Percentiles rank a stretch among this genome's conserved stretches.
Evolutionary conservation across 1,140 invertebrate species (phyloP).

Genomic region (Oscheius sp.): DNA sequence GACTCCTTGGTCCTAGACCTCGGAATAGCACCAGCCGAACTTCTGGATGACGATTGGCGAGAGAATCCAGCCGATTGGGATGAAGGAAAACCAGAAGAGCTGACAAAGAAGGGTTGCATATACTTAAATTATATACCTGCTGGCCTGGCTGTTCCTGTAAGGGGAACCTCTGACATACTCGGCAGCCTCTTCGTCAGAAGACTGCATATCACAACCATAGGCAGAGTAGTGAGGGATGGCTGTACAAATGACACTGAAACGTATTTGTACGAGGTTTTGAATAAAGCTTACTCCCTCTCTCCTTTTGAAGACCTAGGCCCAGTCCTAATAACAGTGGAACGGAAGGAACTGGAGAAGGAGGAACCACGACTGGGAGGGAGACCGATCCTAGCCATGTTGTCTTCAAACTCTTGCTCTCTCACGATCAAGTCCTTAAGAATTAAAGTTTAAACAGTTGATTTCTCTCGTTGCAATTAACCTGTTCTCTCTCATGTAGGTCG

Average conservation of each 20-base stretch:
- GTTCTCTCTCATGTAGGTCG: conserved; percentile 15
- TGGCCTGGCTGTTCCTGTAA: conserved; percentile 24
- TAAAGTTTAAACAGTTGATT: no score
- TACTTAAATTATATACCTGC: no score
- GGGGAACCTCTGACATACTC: conserved; percentile 5
- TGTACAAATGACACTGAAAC: not conserved
- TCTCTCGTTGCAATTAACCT: no score
- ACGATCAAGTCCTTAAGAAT: conserved; percentile 17
- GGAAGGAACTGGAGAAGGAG: not conserved
- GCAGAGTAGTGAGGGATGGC: not conserved
- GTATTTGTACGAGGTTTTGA: not conserved
- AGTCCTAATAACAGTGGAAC: not conserved
- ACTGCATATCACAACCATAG: not conserved
- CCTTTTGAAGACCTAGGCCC: not conserved
- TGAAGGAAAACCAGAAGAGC: conserved; percentile 21
- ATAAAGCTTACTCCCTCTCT: not conserved
- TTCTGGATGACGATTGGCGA: conserved; percentile 15
- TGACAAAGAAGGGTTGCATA: no score
- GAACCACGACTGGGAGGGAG: not conserved
- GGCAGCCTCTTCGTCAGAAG: conserved; percentile 9
- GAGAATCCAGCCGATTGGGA: conserved; percentile 11
- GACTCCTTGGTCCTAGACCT: not conserved
- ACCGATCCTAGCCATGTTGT: no score
- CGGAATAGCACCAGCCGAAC: not conserved
- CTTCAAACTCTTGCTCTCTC: conserved; percentile 6